These are phyloP conservation scores for Lacanobia oleracea DNA, from an alignment of 2,888 invertebrate genomes.

Conservation along the genomic window DNA sequence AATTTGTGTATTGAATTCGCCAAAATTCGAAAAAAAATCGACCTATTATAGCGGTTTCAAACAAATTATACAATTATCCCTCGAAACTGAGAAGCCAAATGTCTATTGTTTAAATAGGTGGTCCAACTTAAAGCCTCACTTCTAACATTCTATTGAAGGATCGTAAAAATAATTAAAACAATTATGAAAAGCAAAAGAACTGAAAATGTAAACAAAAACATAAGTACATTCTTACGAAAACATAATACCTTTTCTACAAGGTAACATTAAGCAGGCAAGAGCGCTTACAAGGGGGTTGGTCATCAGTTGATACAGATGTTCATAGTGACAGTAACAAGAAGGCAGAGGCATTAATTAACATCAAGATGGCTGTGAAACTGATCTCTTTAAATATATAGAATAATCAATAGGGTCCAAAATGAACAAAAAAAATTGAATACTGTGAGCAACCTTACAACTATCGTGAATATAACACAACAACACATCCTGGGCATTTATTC, in stretches of 20 bases:
- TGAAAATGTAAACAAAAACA: slow-evolving; percentile 63
- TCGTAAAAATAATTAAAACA: slow-evolving; percentile 69
- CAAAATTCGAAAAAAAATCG: slow-evolving; percentile 23
- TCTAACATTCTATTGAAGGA: slow-evolving; percentile 69
- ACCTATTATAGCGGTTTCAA: slow-evolving; percentile 2
- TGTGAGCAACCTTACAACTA: slow-evolving; percentile 81
- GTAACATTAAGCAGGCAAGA: slow-evolving; percentile 85
- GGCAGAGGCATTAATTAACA: slow-evolving; percentile 80
- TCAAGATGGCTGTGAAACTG: slow-evolving; percentile 74
- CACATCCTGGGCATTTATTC: slow-evolving; percentile 77
- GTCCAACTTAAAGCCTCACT: slow-evolving; percentile 81
- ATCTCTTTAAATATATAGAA: slow-evolving; percentile 72
- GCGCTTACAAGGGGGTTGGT: slow-evolving; percentile 72
- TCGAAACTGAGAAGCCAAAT: slow-evolving; percentile 64
- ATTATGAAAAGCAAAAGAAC: slow-evolving; percentile 44
- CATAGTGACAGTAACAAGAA: slow-evolving; percentile 67
- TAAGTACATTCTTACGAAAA: slow-evolving; percentile 76
- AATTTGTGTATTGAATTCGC: slow-evolving; percentile 57
- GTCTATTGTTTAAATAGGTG: slow-evolving; percentile 76
- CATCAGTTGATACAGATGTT: slow-evolving; percentile 57
- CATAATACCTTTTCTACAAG: slow-evolving; percentile 74
- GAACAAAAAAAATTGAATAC: slow-evolving; percentile 77
- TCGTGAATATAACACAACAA: slow-evolving; percentile 80
- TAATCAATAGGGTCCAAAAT: slow-evolving; percentile 70
- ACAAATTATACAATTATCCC: slow-evolving; percentile 60